phyloP scores from a whole-genome alignment of 2,797 vertebrate genomes.

The Cynopterus sphinx region DNA sequence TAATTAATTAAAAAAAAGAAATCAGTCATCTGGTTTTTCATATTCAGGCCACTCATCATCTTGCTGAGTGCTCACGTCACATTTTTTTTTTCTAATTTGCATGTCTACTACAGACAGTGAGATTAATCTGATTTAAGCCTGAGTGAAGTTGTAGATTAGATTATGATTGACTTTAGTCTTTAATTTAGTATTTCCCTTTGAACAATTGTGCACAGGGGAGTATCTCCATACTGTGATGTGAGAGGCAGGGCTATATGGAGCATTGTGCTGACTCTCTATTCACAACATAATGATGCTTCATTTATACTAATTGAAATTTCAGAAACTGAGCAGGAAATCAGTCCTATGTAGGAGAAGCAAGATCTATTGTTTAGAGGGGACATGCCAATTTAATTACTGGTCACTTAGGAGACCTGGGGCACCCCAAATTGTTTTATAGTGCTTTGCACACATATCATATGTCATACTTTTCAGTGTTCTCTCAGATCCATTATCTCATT shows the following conservation, averaged over 20 bases:
- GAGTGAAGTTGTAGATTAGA: not conserved
- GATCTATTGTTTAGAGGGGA: not conserved
- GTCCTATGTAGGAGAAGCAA: not conserved
- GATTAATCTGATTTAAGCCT: not conserved
- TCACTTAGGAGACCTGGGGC: not conserved
- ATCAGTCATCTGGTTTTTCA: not conserved
- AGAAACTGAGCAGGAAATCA: conserved; percentile 35
- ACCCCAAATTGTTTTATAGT: conserved; percentile 36
- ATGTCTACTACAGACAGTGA: not conserved
- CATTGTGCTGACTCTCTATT: not conserved
- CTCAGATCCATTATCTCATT: conserved; percentile 56
- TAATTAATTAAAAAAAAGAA: too few species aligned
- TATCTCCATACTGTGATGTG: not conserved
- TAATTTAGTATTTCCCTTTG: conserved; percentile 2
- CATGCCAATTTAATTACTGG: conserved; percentile 31
- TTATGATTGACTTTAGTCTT: conserved; percentile 27
- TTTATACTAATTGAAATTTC: conserved; percentile 11
- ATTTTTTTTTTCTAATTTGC: conserved; percentile 13
- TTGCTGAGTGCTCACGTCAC: not conserved
- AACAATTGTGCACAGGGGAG: not conserved
- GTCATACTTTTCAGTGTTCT: not conserved
- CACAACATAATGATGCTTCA: not conserved
- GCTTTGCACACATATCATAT: not conserved
- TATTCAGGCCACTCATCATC: not conserved
- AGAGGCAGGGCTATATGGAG: not conserved